Evolutionary conservation across 2,888 invertebrate species (phyloP), one percentile per base, ranked within the genome.

Genomic region (Sesia apiformis): DNA sequence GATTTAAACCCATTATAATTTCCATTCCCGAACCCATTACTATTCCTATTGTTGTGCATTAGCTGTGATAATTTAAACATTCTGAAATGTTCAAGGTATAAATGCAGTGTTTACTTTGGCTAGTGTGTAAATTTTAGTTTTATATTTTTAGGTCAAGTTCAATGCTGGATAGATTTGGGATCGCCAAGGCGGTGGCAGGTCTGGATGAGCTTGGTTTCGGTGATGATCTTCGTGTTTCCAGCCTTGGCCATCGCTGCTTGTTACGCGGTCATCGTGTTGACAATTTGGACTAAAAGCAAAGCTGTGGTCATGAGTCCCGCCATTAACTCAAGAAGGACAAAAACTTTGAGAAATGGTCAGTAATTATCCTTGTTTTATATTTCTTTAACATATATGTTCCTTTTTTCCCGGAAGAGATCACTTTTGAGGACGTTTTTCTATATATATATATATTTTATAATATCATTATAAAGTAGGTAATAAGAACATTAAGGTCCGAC

Each of bases 81-180:
- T 6, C 42, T 42, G 23, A 23, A 23, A 23, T 23, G 1, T 2
- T 23, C 23, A 23, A 23, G 23, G 23, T 23, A 23, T 23, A 23
- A 23, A 23, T 1, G 23, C 23, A 23, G 1, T 23, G 23, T 23
- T 23, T 23, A 23, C 23, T 23, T 23, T 23, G 23, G 23, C 23
- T 23, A 23, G 23, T 23, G 42, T 49, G 8, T 39, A 38, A 53
- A 6, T 7, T 42, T 43, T 23, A 23, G 23, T 23, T 23, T 23
- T 23, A 23, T 23, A 38, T 5, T 55, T 43, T 3, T 78, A 93
- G 93, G 92, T 3, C 90, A 92, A 72, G 87, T 92, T 1, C 97
- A 97, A 78, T 97, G 97, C 78, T 97, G 97, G 97, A 97, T 97
- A 67, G 96, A 97, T 50, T 83, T 97, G 56, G 93, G 93, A 0